Evolutionary conservation across 2,888 invertebrate genomes (phyloP).

Genomic region (Eumerus sabulonum): DNA sequence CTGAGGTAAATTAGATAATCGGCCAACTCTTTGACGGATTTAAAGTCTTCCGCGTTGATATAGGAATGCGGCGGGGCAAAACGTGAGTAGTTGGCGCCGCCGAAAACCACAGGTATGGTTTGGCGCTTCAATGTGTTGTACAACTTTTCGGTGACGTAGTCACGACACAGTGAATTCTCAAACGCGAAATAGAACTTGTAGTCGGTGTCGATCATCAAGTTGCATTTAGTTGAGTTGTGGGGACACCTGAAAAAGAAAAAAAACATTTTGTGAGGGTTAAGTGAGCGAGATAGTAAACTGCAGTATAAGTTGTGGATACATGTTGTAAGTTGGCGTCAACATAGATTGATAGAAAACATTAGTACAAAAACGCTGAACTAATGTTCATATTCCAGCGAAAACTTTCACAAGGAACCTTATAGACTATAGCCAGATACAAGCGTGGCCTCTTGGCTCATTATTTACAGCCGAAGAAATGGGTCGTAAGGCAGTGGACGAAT

Average conservation of each 20-base stretch:
- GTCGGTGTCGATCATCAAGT: constrained; percentile 78
- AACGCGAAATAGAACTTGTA: constrained; percentile 85
- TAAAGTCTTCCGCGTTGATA: constrained; percentile 84
- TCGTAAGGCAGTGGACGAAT: too few relatives aligned
- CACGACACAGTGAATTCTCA: constrained; percentile 85
- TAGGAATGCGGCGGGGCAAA: constrained; percentile 83
- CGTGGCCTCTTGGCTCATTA: too few relatives aligned
- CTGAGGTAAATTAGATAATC: constrained; percentile 79
- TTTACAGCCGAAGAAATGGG: too few relatives aligned
- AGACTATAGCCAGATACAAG: too few relatives aligned
- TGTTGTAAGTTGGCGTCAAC: too few relatives aligned
- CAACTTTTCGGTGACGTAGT: constrained; percentile 85
- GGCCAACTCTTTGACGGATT: constrained; percentile 81
- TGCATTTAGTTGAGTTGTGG: constrained; percentile 74
- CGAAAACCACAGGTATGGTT: constrained; percentile 84
- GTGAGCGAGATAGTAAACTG: too few relatives aligned
- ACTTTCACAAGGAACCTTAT: too few relatives aligned
- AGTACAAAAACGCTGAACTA: too few relatives aligned
- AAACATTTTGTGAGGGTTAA: too few relatives aligned
- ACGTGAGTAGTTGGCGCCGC: constrained; percentile 83
- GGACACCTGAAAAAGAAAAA: constrained; percentile 74
- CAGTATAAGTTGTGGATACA: too few relatives aligned
- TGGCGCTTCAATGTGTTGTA: constrained; percentile 74
- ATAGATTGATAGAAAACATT: too few relatives aligned
- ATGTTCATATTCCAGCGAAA: too few relatives aligned